Base-by-base conservation (phyloP, 2,797 vertebrate genomes). In the Euphonia xanthogaster region DNA sequence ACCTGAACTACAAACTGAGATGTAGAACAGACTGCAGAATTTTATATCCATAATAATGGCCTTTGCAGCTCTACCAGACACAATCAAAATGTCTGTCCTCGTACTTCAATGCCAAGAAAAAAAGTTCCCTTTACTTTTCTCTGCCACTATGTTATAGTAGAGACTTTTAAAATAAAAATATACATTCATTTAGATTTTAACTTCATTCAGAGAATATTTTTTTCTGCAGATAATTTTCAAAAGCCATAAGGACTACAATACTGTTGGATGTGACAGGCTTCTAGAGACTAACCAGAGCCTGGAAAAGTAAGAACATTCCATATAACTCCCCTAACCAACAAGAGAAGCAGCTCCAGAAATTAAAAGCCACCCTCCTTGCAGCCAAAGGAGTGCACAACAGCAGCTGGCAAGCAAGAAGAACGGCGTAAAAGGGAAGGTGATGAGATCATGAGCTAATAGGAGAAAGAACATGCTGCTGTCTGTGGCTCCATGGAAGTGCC, bases 391-490 rank as follows among this genome's bases (percentile, higher is more conserved):
- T 15, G 25, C 75, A 53, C 62, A 66, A 19, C 61, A 86, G 84
- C 89, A 94, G 88, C 83, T 93, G 92, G 86, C 92, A 94, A 62
- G 91, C 51, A 54, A 74, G 62, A 71, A 71, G 70, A 91, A 82
- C 3, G 6, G 73, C 57, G 30, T 83, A 45, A 48, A 88, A 78
- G 60, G 88, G 88, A 86, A 89, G 92, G 93, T 89, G 87, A 83
- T 95, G 92, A 97, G 86, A 85, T 96, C 92, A 95, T 66, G 77
- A 93, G 94, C 88, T 96, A 96, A 97, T 20, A 89, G 84, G n/a
- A 94, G 90, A 86, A 84, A 85, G 88, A 65, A 74, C 55, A 25
- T 2, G 19, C 55, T 83, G 84, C 48, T 87, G 60, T 35, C 39
- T 66, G 60, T 19, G 76, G 73, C 82, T 88, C 60, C 8, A 3